Conservation (phyloP, 2,113 vertebrate genomes). For the Isurus oxyrinchus region DNA sequence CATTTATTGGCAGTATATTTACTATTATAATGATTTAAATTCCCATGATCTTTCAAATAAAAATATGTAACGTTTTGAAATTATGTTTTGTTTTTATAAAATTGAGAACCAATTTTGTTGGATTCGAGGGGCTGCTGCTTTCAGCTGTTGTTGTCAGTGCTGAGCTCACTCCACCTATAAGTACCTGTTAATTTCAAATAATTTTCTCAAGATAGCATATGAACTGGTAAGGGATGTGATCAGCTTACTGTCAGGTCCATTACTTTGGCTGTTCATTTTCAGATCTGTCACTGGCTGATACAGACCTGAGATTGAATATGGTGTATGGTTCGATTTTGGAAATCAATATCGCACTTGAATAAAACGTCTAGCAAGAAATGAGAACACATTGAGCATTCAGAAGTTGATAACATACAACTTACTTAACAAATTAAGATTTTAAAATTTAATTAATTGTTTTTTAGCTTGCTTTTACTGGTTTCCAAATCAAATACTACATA, state of each 20-base stretch:
- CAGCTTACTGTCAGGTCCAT: background rate
- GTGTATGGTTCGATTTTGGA: background rate
- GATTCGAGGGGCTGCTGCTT: background rate
- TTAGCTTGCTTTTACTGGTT: background rate
- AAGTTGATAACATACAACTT: background rate
- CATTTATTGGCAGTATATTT: background rate
- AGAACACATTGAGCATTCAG: background rate
- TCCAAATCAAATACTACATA: background rate
- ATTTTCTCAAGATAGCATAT: background rate
- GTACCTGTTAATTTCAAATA: background rate
- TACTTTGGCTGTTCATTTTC: background rate
- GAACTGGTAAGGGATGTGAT: background rate
- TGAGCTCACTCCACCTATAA: background rate
- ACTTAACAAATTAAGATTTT: background rate
- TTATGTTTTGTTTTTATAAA: background rate
- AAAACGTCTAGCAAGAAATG: background rate
- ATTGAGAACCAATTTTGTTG: background rate
- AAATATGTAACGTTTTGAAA: background rate
- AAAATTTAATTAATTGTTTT: background rate
- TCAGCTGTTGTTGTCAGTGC: background rate
- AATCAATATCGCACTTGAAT: background rate
- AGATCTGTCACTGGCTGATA: background rate
- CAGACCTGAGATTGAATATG: background rate
- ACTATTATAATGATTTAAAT: background rate
- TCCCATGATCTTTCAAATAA: background rate